Evolutionary conservation across 2,888 invertebrate species (phyloP).

Genomic region (Eilema sororculum): DNA sequence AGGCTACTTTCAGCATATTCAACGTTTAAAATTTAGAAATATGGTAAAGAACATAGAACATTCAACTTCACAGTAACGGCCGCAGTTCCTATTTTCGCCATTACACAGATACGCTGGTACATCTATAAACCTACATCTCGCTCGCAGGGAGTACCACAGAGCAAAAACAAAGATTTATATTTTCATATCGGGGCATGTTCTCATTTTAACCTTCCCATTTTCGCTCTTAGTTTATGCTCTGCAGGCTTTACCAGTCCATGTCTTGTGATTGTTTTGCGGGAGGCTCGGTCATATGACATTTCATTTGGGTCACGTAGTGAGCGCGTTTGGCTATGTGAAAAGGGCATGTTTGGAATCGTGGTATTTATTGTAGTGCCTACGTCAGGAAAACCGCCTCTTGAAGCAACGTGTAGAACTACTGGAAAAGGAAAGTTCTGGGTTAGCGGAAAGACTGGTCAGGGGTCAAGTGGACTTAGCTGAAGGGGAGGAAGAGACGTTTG

Average conservation of each 20-base stretch:
- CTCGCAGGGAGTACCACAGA: background rate
- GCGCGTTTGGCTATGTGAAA: conserved; percentile 27
- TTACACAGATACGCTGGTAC: background rate
- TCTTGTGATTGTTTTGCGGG: conserved; percentile 19
- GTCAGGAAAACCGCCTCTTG: conserved; percentile 98
- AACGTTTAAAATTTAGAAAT: too few species aligned
- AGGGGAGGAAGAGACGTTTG: conserved; percentile 96
- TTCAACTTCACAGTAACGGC: background rate
- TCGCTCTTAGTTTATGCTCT: conserved; percentile 4
- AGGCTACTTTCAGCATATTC: too few species aligned
- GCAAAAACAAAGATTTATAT: conserved; percentile 3
- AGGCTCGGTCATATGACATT: conserved; percentile 3
- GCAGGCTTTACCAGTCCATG: conserved; percentile 5
- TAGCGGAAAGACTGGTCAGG: conserved; percentile 96
- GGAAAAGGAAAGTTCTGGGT: conserved; percentile 97
- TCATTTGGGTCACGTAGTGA: conserved; percentile 19
- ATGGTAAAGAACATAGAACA: too few species aligned
- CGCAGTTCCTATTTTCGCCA: background rate
- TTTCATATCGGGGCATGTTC: background rate
- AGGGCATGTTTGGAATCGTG: conserved; percentile 48
- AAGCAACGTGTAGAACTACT: conserved; percentile 97
- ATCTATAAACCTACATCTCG: background rate
- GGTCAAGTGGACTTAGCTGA: conserved; percentile 98
- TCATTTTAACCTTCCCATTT: background rate
- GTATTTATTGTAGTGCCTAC: conserved; percentile 82